These are phyloP conservation scores for Troides helena DNA, from an alignment of 2,888 invertebrate genomes.

Conservation along the genomic window DNA sequence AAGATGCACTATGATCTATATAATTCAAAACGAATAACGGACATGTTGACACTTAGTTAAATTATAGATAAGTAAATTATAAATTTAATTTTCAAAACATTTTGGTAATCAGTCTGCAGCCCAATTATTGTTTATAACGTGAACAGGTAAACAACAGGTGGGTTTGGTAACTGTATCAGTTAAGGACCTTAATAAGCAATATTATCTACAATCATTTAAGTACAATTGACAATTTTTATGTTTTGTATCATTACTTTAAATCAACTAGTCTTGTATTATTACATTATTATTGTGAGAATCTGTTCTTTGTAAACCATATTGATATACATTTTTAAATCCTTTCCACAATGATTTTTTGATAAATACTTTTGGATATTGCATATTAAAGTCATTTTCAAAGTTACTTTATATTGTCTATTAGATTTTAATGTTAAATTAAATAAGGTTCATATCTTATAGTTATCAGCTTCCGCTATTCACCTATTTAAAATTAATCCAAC, in stretches of 20 bases:
- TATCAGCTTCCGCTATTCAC: too few relatives aligned
- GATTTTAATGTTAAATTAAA: too few relatives aligned
- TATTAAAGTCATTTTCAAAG: slow-evolving; percentile 12
- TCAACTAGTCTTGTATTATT: too few relatives aligned
- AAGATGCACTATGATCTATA: slow-evolving; percentile 3
- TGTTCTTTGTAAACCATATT: too few relatives aligned
- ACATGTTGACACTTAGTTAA: slow-evolving; percentile 19
- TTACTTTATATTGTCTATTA: too few relatives aligned
- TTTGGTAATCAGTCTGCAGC: slow-evolving; percentile 24
- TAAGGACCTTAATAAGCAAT: slow-evolving; percentile 22
- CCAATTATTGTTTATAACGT: slow-evolving; percentile 28
- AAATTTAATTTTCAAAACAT: slow-evolving; percentile 14
- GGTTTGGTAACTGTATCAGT: slow-evolving; percentile 32
- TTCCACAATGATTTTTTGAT: too few relatives aligned
- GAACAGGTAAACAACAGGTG: slow-evolving; percentile 42
- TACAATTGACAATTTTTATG: too few relatives aligned
- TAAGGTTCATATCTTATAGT: too few relatives aligned
- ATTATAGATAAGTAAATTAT: slow-evolving; percentile 16
- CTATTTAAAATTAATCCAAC: too few relatives aligned
- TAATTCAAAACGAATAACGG: slow-evolving; percentile 7
- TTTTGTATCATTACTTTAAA: too few relatives aligned
- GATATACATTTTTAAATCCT: too few relatives aligned
- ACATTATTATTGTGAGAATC: too few relatives aligned
- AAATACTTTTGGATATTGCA: slow-evolving; percentile 5
- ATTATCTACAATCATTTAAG: neutral